phyloP scores from a whole-genome alignment of 2,888 invertebrate species.

The Lissocephala sabroskyi region DNA sequence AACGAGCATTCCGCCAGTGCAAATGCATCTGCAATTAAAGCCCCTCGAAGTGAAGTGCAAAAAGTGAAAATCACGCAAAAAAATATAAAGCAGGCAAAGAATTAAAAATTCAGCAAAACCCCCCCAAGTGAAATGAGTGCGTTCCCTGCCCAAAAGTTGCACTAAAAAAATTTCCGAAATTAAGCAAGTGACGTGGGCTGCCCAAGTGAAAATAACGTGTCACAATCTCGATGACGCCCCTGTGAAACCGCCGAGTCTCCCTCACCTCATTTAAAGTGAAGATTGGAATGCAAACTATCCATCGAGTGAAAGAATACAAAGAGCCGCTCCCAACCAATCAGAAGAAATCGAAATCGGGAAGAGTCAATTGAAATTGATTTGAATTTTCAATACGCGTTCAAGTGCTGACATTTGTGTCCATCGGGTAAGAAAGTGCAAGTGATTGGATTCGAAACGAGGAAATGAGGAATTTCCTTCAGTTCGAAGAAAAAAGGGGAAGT shows the following conservation, averaged over 20 bases:
- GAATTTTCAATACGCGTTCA: too few species aligned
- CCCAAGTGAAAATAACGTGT: not conserved
- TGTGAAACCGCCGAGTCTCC: too few species aligned
- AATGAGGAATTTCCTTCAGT: too few species aligned
- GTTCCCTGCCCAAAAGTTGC: not conserved
- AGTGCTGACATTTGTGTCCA: too few species aligned
- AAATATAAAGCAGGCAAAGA: constrained; percentile 3
- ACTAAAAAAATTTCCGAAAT: constrained; percentile 8
- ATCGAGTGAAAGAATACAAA: not conserved
- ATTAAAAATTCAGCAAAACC: not conserved
- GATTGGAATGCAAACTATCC: too few species aligned
- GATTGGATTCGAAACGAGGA: too few species aligned
- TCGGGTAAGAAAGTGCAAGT: too few species aligned
- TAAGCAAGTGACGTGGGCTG: not conserved
- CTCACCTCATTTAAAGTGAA: too few species aligned
- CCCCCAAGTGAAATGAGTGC: not conserved
- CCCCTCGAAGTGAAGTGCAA: not conserved
- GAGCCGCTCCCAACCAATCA: too few species aligned
- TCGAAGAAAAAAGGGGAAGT: too few species aligned
- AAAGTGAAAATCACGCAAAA: constrained; percentile 6
- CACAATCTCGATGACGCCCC: not conserved
- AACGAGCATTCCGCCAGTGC: constrained; percentile 54
- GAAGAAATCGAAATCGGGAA: too few species aligned
- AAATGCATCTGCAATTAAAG: constrained; percentile 35
- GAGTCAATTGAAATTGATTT: too few species aligned